Conservation (phyloP, 2,797 vertebrate genomes). For the Bucorvus abyssinicus region DNA sequence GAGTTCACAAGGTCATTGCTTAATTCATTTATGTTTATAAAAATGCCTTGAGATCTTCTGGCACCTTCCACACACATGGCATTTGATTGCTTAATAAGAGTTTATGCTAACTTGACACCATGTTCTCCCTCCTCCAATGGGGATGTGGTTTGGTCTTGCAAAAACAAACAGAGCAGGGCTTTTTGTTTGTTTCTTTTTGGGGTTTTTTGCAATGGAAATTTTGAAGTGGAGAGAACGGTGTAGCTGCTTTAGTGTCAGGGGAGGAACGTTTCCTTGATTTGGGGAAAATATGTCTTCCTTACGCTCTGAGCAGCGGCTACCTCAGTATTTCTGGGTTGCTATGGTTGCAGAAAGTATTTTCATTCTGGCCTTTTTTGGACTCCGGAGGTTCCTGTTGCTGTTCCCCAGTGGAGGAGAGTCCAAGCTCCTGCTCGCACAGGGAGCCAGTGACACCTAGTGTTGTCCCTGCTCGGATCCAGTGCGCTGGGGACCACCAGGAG, state of each 20-base stretch:
- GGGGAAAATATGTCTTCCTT: background rate
- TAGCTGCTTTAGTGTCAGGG: background rate
- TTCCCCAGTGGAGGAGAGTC: background rate
- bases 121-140: background rate
- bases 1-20: slow-evolving; percentile 42
- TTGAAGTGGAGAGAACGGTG: background rate
- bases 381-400: background rate
- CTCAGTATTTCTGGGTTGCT: slow-evolving; percentile 1
- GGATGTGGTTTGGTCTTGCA: background rate
- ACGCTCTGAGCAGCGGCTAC: background rate
- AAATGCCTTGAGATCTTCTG: slow-evolving; percentile 56
- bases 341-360: slow-evolving; percentile 39
- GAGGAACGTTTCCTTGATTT: background rate
- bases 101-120: slow-evolving; percentile 50
- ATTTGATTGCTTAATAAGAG: slow-evolving; percentile 57
- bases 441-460: slow-evolving; percentile 71
- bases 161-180: slow-evolving; percentile 1
- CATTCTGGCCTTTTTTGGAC: background rate
- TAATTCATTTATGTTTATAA: slow-evolving; percentile 64
- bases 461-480: background rate
- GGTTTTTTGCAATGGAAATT: slow-evolving; percentile 6
- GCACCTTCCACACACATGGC: slow-evolving; percentile 35
- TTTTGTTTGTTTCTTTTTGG: slow-evolving; percentile 11
- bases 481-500: background rate
- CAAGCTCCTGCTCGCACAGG: background rate